Conservation (phyloP, 2,797 vertebrate species). For the Xenentodon cancila region DNA sequence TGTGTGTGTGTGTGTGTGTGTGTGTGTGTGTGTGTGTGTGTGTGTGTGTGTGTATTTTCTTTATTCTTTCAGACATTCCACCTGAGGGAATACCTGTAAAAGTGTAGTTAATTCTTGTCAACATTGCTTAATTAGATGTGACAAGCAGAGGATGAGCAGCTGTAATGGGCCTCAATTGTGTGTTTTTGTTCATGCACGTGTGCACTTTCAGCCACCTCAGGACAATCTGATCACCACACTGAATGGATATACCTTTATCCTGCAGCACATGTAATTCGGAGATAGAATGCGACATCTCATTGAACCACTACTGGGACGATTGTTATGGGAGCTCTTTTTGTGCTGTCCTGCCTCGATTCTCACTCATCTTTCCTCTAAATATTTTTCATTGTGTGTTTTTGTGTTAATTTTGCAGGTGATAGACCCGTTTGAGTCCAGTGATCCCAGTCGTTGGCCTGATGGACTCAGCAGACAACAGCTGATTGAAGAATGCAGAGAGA, state of each 20-base stretch:
- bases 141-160: conserved; percentile 39
- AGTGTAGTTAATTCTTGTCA: conserved; percentile 12
- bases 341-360: conserved; percentile 15
- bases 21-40: background rate
- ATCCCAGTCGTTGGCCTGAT: conserved; percentile 70
- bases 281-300: conserved; percentile 20
- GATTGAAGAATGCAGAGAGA: conserved; percentile 78
- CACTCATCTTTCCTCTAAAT: conserved; percentile 2
- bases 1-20: background rate
- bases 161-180: conserved; percentile 16
- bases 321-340: conserved; percentile 24
- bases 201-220: conserved; percentile 6
- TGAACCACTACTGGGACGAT: background rate
- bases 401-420: conserved; percentile 71
- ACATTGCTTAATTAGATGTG: conserved; percentile 34
- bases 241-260: conserved; percentile 26
- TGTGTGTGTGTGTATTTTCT: background rate
- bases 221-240: conserved; percentile 12
- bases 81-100: conserved; percentile 20
- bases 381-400: conserved; percentile 8
- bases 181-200: conserved; percentile 4
- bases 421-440: conserved; percentile 81
- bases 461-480: conserved; percentile 72
- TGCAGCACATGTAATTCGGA: conserved; percentile 21
- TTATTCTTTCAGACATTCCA: conserved; percentile 7